Percentiles rank a stretch among this genome's conserved stretches.
Evolutionary conservation across 2,888 invertebrate species (phyloP).

Genomic region (Andrena marginata): DNA sequence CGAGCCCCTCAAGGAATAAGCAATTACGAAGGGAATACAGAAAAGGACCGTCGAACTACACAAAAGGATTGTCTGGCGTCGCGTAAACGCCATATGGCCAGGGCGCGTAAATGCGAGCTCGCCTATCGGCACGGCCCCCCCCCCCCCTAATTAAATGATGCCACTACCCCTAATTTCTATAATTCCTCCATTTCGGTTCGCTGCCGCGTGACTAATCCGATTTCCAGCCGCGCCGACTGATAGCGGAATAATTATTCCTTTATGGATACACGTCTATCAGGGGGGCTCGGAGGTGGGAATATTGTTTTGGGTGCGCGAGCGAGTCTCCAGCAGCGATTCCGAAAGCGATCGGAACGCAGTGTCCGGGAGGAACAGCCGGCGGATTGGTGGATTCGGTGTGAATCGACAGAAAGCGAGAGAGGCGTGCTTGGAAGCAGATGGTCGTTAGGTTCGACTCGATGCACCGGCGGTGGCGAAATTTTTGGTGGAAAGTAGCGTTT

Average conservation of each 20-base stretch:
- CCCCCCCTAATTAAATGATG: slow-evolving; percentile 78
- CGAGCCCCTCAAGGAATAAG: background rate
- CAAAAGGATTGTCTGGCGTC: slow-evolving; percentile 29
- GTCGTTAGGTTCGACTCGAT: slow-evolving; percentile 42
- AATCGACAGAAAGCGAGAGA: background rate
- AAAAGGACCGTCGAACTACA: background rate
- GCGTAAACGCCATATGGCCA: slow-evolving; percentile 44
- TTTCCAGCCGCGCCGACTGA: slow-evolving; percentile 59
- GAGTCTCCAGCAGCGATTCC: background rate
- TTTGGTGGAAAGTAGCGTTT: slow-evolving; percentile 26
- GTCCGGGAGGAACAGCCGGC: background rate
- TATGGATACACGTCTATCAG: background rate
- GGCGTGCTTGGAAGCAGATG: slow-evolving; percentile 38
- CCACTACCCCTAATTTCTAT: slow-evolving; percentile 78
- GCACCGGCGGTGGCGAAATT: slow-evolving; percentile 32
- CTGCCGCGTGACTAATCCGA: slow-evolving; percentile 75
- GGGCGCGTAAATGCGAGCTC: background rate
- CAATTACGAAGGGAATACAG: background rate
- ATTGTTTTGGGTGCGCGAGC: slow-evolving; percentile 32
- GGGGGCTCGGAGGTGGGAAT: background rate
- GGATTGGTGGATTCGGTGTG: slow-evolving; percentile 7
- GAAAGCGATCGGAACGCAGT: background rate
- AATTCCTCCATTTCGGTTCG: slow-evolving; percentile 75
- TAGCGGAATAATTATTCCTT: slow-evolving; percentile 52
- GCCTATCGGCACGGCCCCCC: slow-evolving; percentile 37